These are phyloP conservation scores for Alca torda DNA, from an alignment of 2,797 vertebrate genomes.

Conservation along the genomic window DNA sequence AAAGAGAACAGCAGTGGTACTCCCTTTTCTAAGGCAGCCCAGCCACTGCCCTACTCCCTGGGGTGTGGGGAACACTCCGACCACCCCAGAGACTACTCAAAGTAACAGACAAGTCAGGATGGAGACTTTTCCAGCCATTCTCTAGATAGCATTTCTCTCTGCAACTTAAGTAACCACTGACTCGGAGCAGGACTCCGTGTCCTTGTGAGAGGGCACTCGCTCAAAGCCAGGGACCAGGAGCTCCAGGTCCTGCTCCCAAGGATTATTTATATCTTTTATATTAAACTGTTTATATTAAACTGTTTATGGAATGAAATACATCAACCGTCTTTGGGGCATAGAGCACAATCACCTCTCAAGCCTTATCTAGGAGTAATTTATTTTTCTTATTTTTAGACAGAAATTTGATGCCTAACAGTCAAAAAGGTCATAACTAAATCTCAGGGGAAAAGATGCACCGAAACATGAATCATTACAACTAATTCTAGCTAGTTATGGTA, in stretches of 20 bases:
- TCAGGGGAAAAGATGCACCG: not conserved
- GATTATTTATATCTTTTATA: not conserved
- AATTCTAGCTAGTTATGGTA: not conserved
- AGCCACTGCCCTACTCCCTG: rapidly evolving
- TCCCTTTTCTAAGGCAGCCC: not conserved
- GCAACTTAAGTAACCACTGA: not conserved
- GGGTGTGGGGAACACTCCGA: not conserved
- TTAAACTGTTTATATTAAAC: not conserved
- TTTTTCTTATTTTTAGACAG: not conserved
- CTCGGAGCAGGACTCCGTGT: not conserved
- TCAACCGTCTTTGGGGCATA: not conserved
- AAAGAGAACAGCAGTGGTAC: not conserved
- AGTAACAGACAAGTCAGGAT: not conserved
- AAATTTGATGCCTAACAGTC: not conserved
- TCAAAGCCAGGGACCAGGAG: rapidly evolving
- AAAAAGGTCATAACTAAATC: not conserved
- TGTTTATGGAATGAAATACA: not conserved
- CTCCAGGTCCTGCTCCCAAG: not conserved
- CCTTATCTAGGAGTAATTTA: not conserved
- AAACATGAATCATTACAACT: not conserved
- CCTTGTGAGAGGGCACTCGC: not conserved
- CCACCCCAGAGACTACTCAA: not conserved
- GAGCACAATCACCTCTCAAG: not conserved
- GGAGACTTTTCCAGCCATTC: not conserved
- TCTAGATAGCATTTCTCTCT: not conserved